A percentile compares a stretch with the other conserved stretches of the same genome.
These are phyloP conservation scores for Brenthis ino DNA, from an alignment of 2,888 invertebrate species.

Conservation along the genomic window DNA sequence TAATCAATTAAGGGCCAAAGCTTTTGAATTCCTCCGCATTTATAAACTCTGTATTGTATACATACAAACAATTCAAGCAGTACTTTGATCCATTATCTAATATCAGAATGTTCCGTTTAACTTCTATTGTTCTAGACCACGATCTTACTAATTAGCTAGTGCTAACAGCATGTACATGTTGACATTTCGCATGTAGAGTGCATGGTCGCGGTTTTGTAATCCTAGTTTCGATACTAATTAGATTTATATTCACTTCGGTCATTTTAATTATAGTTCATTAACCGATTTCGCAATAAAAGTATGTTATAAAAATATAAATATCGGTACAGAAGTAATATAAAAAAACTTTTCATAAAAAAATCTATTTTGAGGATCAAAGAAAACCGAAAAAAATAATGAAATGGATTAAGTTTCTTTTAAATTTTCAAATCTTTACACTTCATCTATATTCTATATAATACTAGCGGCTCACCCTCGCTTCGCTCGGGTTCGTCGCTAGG, in stretches of 20 bases:
- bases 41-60: not conserved
- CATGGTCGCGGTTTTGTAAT: conserved; percentile 53
- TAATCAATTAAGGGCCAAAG: no score
- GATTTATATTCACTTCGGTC: conserved; percentile 42
- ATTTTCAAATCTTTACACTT: no score
- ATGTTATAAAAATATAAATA: not conserved
- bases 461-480: no score
- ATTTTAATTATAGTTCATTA: conserved; percentile 13
- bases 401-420: no score
- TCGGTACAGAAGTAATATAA: not conserved
- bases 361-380: no score
- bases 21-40: not conserved
- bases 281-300: not conserved
- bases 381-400: no score
- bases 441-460: no score
- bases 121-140: conserved; percentile 57
- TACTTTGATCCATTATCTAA: conserved; percentile 25
- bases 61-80: conserved; percentile 12
- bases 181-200: conserved; percentile 69
- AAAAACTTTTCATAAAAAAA: no score
- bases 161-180: conserved; percentile 62
- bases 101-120: conserved; percentile 41
- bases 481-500: no score
- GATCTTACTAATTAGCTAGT: conserved; percentile 65
- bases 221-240: conserved; percentile 41